Base-by-base conservation (phyloP, 1,140 invertebrate genomes). In the Eupeodes corollae region DNA sequence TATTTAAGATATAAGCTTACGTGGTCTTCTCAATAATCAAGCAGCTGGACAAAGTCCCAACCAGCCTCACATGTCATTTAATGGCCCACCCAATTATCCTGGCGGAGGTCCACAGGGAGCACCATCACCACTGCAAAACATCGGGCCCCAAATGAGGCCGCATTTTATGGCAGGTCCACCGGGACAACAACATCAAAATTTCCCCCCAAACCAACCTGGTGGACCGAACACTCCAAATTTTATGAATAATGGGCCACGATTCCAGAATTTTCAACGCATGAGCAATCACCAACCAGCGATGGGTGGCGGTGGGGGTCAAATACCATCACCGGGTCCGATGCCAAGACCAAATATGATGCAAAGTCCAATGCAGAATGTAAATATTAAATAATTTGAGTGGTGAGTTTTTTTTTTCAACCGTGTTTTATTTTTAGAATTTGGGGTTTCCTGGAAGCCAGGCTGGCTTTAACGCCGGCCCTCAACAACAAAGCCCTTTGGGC, bases 361-460 rank as follows among this genome's bases (percentile, higher is more conserved):
- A n/a, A 62, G 59, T 53, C 60, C 58, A 41, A 68, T 68, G 64
- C 65, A 67, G 50, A 67, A 65, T 62, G 65, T 67, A 53, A 55
- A 26, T 26, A 30, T 43, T 9, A 43, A 43, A 43, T 5, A 43
- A 30, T 16, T 34, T 44, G 14, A 39, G 30, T 18, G 12, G 19
- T 41, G 14, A 33, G 39, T 16, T 33, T 6, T 43, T 42, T 49
- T 32, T 34, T 47, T n/a, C n/a, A n/a, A n/a, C n/a, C n/a, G n/a
- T n/a, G n/a, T n/a, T 40, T 45, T 32, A 10, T 39, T 47, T 49
- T 13, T 45, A 67, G 64, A 59, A 59, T 47, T 54, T 67, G 64
- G 61, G 64, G 59, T 67, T 67, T 65, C 61, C 63, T 60, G 64
- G 64, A 54, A 65, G 55, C 57, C 63, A 66, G 56, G 52, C 55